Conservation (phyloP, 1,140 invertebrate genomes). For the Nomia melanderi region DNA sequence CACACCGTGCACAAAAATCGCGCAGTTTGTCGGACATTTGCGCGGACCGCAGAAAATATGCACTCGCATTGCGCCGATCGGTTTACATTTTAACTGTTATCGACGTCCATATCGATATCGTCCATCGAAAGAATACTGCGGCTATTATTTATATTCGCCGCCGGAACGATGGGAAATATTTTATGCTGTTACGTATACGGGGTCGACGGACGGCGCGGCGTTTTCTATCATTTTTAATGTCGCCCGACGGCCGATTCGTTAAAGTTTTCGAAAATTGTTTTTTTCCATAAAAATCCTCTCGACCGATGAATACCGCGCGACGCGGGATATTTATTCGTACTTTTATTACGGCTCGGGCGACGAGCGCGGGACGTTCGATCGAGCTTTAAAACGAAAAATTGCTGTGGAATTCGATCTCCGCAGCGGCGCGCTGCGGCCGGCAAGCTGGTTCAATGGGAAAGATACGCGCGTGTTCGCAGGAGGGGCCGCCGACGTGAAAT, state of each 20-base stretch:
- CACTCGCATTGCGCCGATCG: too few relatives aligned
- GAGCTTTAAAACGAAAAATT: constrained; percentile 9
- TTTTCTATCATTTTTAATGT: neutral
- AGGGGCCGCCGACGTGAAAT: constrained; percentile 21
- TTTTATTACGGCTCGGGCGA: neutral
- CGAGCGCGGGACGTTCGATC: neutral
- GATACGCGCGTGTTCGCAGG: neutral
- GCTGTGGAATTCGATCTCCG: neutral
- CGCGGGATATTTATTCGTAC: neutral
- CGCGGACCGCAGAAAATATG: too few relatives aligned
- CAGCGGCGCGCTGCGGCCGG: too few relatives aligned
- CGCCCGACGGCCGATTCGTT: neutral
- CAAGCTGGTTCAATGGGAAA: neutral
- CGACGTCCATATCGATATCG: neutral
- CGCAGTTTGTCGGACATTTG: too few relatives aligned
- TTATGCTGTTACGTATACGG: neutral
- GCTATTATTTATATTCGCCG: neutral
- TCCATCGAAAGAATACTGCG: neutral
- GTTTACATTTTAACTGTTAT: too few relatives aligned
- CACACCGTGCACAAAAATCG: too few relatives aligned
- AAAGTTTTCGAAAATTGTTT: neutral
- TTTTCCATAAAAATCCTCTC: too few relatives aligned
- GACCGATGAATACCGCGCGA: too few relatives aligned
- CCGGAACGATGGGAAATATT: neutral
- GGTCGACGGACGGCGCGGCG: neutral